A percentile compares a stretch with the other conserved stretches of the same genome.
These are phyloP conservation scores for Chelidonichthys spinosus DNA, from an alignment of 2,797 vertebrate species.

Conservation along the genomic window DNA sequence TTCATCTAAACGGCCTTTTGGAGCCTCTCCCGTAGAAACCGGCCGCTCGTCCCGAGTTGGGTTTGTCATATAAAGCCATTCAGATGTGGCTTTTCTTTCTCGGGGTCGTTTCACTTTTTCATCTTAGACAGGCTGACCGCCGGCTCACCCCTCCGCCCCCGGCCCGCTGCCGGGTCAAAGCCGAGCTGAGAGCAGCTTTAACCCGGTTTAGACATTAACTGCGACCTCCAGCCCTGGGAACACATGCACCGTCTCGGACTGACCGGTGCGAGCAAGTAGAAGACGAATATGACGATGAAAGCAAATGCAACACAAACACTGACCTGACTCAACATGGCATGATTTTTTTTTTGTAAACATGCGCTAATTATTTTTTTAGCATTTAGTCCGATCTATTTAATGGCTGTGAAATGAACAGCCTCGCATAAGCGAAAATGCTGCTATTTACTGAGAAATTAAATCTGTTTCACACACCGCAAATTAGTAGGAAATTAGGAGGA, in stretches of 20 bases:
- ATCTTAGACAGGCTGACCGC: conserved; percentile 85
- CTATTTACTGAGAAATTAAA: no score
- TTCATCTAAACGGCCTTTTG: not conserved
- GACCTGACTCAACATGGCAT: no score
- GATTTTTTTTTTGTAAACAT: not conserved
- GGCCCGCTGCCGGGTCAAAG: conserved; percentile 80
- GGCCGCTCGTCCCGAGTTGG: conserved; percentile 19
- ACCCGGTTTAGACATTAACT: conserved; percentile 84
- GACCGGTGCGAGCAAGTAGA: not conserved
- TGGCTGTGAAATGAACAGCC: no score
- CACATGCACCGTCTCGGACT: conserved; percentile 33
- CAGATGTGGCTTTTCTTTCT: conserved; percentile 75
- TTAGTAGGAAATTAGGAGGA: no score
- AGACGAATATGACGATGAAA: not conserved
- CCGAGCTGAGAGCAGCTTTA: conserved; percentile 76
- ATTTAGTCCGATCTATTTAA: not conserved
- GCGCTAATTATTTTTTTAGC: no score
- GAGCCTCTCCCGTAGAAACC: not conserved
- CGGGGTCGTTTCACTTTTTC: conserved; percentile 84
- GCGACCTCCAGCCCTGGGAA: conserved; percentile 69
- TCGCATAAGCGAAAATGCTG: no score
- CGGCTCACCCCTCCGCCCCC: conserved; percentile 79
- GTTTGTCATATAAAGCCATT: conserved; percentile 67
- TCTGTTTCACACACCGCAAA: no score
- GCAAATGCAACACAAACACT: not conserved